Evolutionary conservation across 2,888 invertebrate species (phyloP).

Genomic region (Alloscopus bannaensis): DNA sequence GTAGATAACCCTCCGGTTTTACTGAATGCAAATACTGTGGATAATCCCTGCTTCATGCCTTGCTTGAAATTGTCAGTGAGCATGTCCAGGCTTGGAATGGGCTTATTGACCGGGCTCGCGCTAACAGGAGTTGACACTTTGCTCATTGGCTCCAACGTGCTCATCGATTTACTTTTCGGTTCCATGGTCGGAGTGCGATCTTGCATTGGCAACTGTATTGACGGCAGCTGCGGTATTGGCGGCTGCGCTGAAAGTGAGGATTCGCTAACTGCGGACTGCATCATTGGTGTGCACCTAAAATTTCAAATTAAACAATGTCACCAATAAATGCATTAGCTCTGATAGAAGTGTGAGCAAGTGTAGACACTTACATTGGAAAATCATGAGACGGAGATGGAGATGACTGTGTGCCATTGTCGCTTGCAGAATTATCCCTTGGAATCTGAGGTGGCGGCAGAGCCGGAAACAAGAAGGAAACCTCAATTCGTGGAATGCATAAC

Average conservation of each 20-base stretch:
- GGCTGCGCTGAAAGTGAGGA: constrained; percentile 13
- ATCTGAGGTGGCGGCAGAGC: constrained; percentile 58
- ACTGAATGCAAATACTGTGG: constrained; percentile 70
- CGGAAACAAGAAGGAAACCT: constrained; percentile 71
- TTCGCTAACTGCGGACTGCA: constrained; percentile 52
- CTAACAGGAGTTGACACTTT: constrained; percentile 35
- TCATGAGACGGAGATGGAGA: constrained; percentile 47
- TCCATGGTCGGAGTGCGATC: constrained; percentile 34
- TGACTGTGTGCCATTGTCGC: constrained; percentile 52
- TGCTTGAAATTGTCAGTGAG: constrained; percentile 66
- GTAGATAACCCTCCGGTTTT: constrained; percentile 72
- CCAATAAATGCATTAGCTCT: too few relatives aligned
- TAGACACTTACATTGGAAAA: constrained; percentile 44
- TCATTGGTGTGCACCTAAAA: constrained; percentile 35
- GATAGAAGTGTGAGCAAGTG: too few relatives aligned
- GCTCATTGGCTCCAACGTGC: constrained; percentile 19
- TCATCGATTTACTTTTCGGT: not conserved
- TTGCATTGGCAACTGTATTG: not conserved
- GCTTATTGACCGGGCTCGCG: constrained; percentile 57
- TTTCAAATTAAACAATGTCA: not conserved
- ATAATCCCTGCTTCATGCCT: constrained; percentile 68
- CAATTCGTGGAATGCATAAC: constrained; percentile 70
- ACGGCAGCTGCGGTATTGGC: not conserved
- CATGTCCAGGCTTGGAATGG: constrained; percentile 61
- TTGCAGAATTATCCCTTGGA: constrained; percentile 46